phyloP scores from a whole-genome alignment of 30 jellyfish, hydroid and myxozoan species.

The Hydractinia symbiolongicarpus region DNA sequence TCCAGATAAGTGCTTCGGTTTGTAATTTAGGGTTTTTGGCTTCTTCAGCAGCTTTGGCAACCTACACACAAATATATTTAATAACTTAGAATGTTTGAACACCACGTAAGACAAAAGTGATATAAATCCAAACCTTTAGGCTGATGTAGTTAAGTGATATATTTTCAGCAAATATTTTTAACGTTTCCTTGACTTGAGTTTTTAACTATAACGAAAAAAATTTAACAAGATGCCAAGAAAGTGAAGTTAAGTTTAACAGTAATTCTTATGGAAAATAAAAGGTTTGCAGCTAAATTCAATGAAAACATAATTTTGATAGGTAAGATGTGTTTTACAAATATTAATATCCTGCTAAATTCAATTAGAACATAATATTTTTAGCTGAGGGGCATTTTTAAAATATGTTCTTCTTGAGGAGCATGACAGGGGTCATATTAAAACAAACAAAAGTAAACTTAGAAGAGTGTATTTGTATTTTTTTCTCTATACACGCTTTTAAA shows the following conservation, averaged over 20 bases:
- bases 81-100: neutral
- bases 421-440: too few relatives aligned
- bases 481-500: too few relatives aligned
- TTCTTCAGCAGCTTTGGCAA: conserved; percentile 63
- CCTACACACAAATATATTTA: conserved; percentile 23
- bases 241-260: neutral
- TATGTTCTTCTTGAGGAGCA: too few relatives aligned
- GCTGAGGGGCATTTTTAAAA: too few relatives aligned
- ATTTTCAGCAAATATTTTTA: conserved; percentile 85
- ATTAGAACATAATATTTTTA: too few relatives aligned
- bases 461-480: too few relatives aligned
- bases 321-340: too few relatives aligned
- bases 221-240: neutral
- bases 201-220: conserved; percentile 41
- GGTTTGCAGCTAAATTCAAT: neutral
- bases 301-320: too few relatives aligned
- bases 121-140: conserved; percentile 43
- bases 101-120: too few relatives aligned
- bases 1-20: conserved; percentile 77
- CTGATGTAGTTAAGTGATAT: conserved; percentile 84
- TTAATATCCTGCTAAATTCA: too few relatives aligned
- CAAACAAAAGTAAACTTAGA: too few relatives aligned
- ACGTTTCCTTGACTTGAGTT: conserved; percentile 70
- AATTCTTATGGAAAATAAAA: neutral
- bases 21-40: conserved; percentile 85